Percentiles rank a stretch among this genome's conserved stretches.
phyloP scores from a whole-genome alignment of 1,140 invertebrate genomes.

The Oncopeltus fasciatus region DNA sequence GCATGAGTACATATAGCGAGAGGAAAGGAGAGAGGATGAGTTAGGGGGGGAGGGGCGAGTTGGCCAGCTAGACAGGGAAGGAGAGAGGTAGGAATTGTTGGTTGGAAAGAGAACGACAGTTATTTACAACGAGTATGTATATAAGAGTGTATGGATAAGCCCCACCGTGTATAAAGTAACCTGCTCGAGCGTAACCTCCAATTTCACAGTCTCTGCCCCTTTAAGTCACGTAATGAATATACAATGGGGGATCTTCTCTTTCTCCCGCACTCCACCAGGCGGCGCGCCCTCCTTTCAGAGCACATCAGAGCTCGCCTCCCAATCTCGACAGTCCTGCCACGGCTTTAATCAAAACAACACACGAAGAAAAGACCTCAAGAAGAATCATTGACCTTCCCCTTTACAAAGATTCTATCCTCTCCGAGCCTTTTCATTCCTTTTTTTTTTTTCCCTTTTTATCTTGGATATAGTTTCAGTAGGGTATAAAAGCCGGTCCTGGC shows the following conservation, averaged over 20 bases:
- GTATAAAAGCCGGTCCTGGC: too few species aligned
- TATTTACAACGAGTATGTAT: slow-evolving; percentile 6
- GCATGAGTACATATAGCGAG: neutral
- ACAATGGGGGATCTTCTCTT: slow-evolving; percentile 12
- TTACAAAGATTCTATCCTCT: too few species aligned
- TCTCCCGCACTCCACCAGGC: neutral
- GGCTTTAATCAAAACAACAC: slow-evolving; percentile 7
- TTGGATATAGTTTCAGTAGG: too few species aligned
- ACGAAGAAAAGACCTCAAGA: neutral
- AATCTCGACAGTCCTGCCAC: neutral
- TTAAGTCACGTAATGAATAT: slow-evolving; percentile 19
- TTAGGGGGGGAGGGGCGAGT: neutral
- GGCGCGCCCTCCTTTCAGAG: slow-evolving; percentile 1
- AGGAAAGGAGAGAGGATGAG: neutral
- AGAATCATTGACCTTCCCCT: too few species aligned
- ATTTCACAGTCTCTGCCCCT: slow-evolving; percentile 19
- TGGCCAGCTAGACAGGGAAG: neutral
- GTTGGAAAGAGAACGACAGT: neutral
- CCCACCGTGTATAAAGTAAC: slow-evolving; percentile 14
- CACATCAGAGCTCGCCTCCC: neutral
- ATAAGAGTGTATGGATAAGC: slow-evolving; percentile 8
- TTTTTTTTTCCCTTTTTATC: too few species aligned
- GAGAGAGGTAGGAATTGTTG: neutral
- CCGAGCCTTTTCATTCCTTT: too few species aligned
- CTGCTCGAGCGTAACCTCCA: slow-evolving; percentile 18